Percentiles rank a stretch among this genome's conserved stretches.
Conservation (phyloP, 2,797 vertebrate species). For the Sphaeramia orbicularis region DNA sequence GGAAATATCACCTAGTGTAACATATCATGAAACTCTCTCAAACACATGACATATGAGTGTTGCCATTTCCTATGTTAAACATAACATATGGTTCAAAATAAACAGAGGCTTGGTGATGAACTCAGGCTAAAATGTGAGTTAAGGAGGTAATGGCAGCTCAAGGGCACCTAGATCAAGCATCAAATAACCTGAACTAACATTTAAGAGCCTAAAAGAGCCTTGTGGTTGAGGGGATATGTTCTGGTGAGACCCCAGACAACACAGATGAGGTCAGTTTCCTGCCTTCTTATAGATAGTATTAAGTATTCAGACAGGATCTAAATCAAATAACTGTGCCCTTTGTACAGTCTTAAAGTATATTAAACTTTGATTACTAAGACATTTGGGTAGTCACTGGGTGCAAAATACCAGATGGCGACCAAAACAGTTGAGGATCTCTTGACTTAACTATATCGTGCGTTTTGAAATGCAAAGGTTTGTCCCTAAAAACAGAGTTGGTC, state of each 20-base stretch:
- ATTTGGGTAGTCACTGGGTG: conserved; percentile 38
- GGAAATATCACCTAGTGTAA: conserved; percentile 23
- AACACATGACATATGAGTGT: not conserved
- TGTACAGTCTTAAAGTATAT: conserved; percentile 43
- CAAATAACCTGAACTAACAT: not conserved
- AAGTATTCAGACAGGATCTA: conserved; percentile 38
- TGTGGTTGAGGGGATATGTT: not conserved
- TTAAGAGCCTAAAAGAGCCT: not conserved
- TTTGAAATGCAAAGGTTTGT: conserved; percentile 39
- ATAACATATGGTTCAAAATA: not conserved
- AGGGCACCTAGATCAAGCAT: not conserved
- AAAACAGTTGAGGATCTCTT: conserved; percentile 23
- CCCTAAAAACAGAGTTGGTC: conserved; percentile 51
- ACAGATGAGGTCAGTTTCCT: conserved; percentile 1
- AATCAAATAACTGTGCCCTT: conserved; percentile 34
- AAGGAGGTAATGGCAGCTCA: no score
- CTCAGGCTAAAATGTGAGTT: no score
- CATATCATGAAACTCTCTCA: not conserved
- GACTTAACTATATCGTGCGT: conserved; percentile 7
- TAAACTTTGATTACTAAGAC: conserved; percentile 68
- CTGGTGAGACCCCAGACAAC: conserved; percentile 11
- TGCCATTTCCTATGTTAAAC: conserved; percentile 2
- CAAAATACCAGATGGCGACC: conserved; percentile 63
- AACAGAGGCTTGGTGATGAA: no score
- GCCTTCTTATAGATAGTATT: conserved; percentile 46